Base-by-base conservation (phyloP, 2,888 invertebrate species). In the Sicus ferrugineus region DNA sequence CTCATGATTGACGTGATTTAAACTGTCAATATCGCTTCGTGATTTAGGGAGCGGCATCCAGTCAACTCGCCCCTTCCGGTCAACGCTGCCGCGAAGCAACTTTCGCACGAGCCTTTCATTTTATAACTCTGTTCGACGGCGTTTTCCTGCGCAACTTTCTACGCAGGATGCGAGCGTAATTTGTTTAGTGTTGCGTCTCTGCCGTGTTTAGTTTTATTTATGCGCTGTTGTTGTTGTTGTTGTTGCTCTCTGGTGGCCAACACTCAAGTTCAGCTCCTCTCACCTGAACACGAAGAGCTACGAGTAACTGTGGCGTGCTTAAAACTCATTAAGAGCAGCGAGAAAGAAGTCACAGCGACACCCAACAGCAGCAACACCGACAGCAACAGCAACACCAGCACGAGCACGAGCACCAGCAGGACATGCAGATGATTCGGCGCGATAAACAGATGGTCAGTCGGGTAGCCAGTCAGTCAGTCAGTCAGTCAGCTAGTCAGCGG, bases 351-450 rank as follows among this genome's bases (percentile, higher is more conserved):
- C 21, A 38, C 28, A 62, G 56, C 58, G 67, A 67, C 54, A 67
- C 56, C 63, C 64, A 58, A 31, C 56, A 58, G 52, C 59, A 16
- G 4, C 54, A 67, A 67, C 5, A 46, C 14, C 3, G 5, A 46
- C 50, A 50, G 3, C 50, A 50, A 50, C 50, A n/a, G 9, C 50
- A 50, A 50, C 50, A 50, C 19, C 50, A 21, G n/a, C n/a, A n/a
- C n/a, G n/a, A 34, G 7, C 5, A 34, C 38, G 11, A 34, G 7
- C 5, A 34, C 16, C 14, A 31, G 16, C 56, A 69, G 61, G 64
- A 66, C 73, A 70, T 73, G 72, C 72, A 73, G 73, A 74, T 74
- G 73, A 73, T 73, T 46, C 70, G 70, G 68, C 16, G 48, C 70
- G 75, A 75, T 75, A 73, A 75, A 68, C 73, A 74, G 73, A 70